These are phyloP conservation scores for Parazoanthus atlanticus DNA, from an alignment of 92 coral and sea anemone species.

Conservation along the genomic window DNA sequence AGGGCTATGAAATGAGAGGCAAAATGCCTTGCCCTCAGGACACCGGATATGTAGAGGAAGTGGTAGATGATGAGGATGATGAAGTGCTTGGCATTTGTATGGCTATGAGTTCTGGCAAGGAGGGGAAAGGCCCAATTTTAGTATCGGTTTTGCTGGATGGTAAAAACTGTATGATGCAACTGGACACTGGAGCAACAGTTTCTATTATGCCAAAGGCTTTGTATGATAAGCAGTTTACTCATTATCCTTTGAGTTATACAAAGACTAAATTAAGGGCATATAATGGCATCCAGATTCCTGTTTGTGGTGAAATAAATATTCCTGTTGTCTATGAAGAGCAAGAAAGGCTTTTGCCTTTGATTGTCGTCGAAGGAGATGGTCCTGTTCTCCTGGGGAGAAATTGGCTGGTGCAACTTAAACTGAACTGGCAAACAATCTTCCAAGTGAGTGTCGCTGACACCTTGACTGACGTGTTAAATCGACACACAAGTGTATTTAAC, in stretches of 20 bases:
- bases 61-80: constrained; percentile 36
- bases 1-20: not conserved
- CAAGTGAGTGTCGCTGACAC: constrained; percentile 33
- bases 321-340: constrained; percentile 49
- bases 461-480: constrained; percentile 46
- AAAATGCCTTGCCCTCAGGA: too few relatives aligned
- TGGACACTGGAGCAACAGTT: constrained; percentile 59
- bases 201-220: constrained; percentile 43
- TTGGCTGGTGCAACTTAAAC: constrained; percentile 48
- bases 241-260: constrained; percentile 11
- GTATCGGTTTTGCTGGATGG: constrained; percentile 47
- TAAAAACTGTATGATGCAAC: constrained; percentile 35
- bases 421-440: constrained; percentile 45
- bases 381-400: constrained; percentile 51
- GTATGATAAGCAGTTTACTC: constrained; percentile 44
- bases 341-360: constrained; percentile 37
- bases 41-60: constrained; percentile 29
- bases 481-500: constrained; percentile 43
- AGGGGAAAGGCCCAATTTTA: constrained; percentile 23
- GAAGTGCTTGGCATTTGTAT: constrained; percentile 44
- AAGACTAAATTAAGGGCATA: constrained; percentile 47
- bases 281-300: constrained; percentile 46
- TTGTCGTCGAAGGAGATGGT: constrained; percentile 37
- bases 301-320: constrained; percentile 44
- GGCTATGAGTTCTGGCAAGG: constrained; percentile 1